Percentiles rank a stretch among this genome's conserved stretches.
phyloP scores from a whole-genome alignment of 2,888 invertebrate species.

The Pachliopta kotzebuea region DNA sequence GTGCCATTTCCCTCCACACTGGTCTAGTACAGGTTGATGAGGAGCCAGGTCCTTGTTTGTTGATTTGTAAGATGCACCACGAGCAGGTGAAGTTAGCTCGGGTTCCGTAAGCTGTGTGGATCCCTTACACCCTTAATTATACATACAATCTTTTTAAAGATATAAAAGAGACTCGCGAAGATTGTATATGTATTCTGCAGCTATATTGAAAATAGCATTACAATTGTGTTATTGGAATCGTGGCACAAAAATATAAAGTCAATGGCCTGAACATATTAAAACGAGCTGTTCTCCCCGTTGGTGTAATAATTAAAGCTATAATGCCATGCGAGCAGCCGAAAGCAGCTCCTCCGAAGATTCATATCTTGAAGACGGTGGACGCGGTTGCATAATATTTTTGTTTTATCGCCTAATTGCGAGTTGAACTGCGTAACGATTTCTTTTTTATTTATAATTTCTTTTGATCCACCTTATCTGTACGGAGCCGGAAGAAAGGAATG shows the following conservation, averaged over 20 bases:
- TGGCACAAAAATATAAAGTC: slow-evolving; percentile 6
- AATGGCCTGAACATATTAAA: slow-evolving; percentile 19
- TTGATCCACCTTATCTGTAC: slow-evolving; percentile 23
- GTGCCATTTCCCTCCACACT: too few relatives aligned
- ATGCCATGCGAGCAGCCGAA: slow-evolving; percentile 1
- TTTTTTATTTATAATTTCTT: slow-evolving; percentile 16
- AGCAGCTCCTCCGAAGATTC: slow-evolving; percentile 7
- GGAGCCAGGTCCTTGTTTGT: too few relatives aligned
- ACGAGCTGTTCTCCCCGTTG: slow-evolving; percentile 1
- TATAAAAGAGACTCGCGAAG: too few relatives aligned
- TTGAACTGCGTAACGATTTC: slow-evolving; percentile 22
- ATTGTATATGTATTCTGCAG: too few relatives aligned
- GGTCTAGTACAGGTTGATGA: too few relatives aligned
- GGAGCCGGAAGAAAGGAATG: slow-evolving; percentile 16
- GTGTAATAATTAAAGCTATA: slow-evolving; percentile 4
- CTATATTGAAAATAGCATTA: too few relatives aligned
- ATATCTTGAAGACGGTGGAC: slow-evolving; percentile 8
- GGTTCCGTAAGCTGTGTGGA: too few relatives aligned
- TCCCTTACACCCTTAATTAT: too few relatives aligned
- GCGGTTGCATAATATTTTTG: slow-evolving; percentile 13
- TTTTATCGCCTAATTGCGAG: slow-evolving; percentile 27
- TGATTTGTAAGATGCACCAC: too few relatives aligned
- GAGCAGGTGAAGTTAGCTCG: too few relatives aligned
- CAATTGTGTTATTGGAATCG: slow-evolving; percentile 3
- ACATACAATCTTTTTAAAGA: too few relatives aligned